Evolutionary conservation across 2,113 vertebrate species (phyloP), one percentile per base, ranked within the genome.

Genomic region (Puffinus mauretanicus): DNA sequence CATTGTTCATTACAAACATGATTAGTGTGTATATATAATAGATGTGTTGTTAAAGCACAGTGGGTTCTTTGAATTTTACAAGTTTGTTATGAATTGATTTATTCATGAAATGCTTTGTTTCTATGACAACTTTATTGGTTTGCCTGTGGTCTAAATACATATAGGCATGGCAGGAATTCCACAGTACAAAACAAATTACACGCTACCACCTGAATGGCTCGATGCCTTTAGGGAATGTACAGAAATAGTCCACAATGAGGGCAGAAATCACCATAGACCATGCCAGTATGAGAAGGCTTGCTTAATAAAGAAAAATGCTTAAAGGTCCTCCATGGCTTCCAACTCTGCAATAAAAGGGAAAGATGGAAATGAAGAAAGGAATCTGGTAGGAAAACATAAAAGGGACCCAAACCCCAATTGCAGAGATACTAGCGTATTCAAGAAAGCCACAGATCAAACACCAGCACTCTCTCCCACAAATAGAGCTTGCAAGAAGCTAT

Each of bases 41-140:
- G 94, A 96, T 86, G 97, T 92, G 91, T 65, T 97, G 95, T 96
- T 98, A 96, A 95, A 97, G 95, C 97, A 91, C 96, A 95, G 97
- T 96, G 97, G 97, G 97, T 96, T 97, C 91, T 98, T 97, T 66
- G 2, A 98, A 98, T 97, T 98, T 98, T 98, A 97, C 96, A 97
- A 98, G 97, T 98, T 98, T 96, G 97, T 98, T 98, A 98, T 94
- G 92, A 97, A 98, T 98, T 98, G 98, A 98, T 98, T 98, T 98
- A 98, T 98, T 98, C 98, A 98, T 98, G 98, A 98, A 98, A 96
- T 97, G 97, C 97, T 98, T 98, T 98, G 98, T 98, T 98, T 98
- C 98, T 98, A 98, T 98, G 98, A 98, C 98, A 98, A 98, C 98
- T 98, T 98, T 98, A 98, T 98, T 98, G 98, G 97, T 97, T 98